Evolutionary conservation across 2,113 vertebrate species (phyloP).

Genomic region (Hippocampus barbouri): DNA sequence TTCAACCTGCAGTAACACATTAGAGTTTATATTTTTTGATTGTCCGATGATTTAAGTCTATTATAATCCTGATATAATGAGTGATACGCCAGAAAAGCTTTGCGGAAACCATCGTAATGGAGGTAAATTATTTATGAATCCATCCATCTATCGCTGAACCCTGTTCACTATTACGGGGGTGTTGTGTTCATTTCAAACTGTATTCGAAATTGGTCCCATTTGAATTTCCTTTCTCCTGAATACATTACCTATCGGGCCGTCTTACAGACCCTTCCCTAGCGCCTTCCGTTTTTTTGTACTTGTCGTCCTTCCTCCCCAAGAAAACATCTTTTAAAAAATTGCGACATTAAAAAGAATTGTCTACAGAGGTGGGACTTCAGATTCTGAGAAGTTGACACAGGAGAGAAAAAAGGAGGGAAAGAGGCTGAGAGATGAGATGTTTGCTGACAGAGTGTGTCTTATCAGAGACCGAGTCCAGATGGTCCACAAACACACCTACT

Average conservation of each 20-base stretch:
- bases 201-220: not conserved
- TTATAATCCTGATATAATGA: too few species aligned
- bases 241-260: too few species aligned
- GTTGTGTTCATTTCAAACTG: not conserved
- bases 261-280: too few species aligned
- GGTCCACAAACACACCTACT: slow-evolving; percentile 44
- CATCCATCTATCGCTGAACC: not conserved
- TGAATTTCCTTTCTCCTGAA: not conserved
- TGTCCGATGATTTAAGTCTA: too few species aligned
- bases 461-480: slow-evolving; percentile 61
- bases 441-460: slow-evolving; percentile 58
- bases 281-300: too few species aligned
- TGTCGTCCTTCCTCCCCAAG: too few species aligned
- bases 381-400: slow-evolving; percentile 5
- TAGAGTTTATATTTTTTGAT: not conserved
- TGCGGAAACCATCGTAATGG: not conserved
- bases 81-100: too few species aligned
- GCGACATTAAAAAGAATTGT: too few species aligned
- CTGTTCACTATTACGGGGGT: too few species aligned
- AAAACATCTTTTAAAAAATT: too few species aligned
- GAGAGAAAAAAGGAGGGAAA: slow-evolving; percentile 1
- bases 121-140: not conserved
- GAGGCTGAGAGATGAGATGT: slow-evolving; percentile 53
- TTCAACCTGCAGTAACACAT: not conserved
- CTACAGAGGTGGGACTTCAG: not conserved